These are phyloP conservation scores for Drosophila kohkoa DNA, from an alignment of 1,140 invertebrate species.

Conservation along the genomic window DNA sequence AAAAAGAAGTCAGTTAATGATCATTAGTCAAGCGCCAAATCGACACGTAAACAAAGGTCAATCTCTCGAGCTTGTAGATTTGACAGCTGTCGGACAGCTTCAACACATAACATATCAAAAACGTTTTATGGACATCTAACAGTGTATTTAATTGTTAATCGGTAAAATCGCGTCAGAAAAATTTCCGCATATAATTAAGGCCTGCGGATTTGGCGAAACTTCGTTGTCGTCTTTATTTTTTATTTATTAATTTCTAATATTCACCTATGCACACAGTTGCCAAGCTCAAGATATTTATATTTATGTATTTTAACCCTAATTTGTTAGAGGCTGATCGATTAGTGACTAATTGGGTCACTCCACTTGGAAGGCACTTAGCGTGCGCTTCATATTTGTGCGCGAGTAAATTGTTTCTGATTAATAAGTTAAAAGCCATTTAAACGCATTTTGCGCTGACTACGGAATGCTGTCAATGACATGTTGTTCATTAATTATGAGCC, in stretches of 20 bases:
- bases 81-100: slow-evolving; percentile 51
- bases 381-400: slow-evolving; percentile 16
- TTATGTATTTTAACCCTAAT: slow-evolving; percentile 24
- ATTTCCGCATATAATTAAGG: slow-evolving; percentile 64
- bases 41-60: slow-evolving; percentile 45
- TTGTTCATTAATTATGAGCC: slow-evolving; percentile 66
- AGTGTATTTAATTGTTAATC: slow-evolving; percentile 27
- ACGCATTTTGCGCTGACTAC: slow-evolving; percentile 49
- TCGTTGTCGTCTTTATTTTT: slow-evolving; percentile 9
- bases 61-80: slow-evolving; percentile 44
- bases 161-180: slow-evolving; percentile 28
- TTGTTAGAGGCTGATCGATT: neutral
- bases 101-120: slow-evolving; percentile 39
- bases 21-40: slow-evolving; percentile 26
- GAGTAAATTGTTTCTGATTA: slow-evolving; percentile 40
- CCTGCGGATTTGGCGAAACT: slow-evolving; percentile 41
- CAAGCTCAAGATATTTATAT: slow-evolving; percentile 22
- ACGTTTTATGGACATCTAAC: slow-evolving; percentile 50
- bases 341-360: slow-evolving; percentile 43
- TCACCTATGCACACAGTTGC: neutral
- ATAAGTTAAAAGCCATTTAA: slow-evolving; percentile 48
- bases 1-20: slow-evolving; percentile 29
- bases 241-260: slow-evolving; percentile 26
- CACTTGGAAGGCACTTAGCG: slow-evolving; percentile 22
- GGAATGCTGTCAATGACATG: slow-evolving; percentile 44